Percentiles rank a stretch among this genome's conserved stretches.
phyloP scores from a whole-genome alignment of 2,888 invertebrate genomes.

The Habrosyne pyritoides region DNA sequence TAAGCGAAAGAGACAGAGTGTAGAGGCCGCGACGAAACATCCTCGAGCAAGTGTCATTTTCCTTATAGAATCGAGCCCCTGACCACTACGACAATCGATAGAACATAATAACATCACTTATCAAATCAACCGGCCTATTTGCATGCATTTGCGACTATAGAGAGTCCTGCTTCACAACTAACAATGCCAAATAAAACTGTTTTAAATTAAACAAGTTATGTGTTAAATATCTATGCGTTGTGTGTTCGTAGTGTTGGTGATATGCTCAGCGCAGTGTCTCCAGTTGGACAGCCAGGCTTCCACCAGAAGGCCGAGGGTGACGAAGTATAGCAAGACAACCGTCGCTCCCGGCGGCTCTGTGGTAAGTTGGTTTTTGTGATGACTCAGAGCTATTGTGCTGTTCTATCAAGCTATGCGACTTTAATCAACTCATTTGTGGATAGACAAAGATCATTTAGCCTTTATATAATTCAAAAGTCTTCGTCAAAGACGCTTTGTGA shows the following conservation, averaged over 20 bases:
- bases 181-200: background rate
- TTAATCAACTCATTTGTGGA: no score
- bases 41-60: no score
- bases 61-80: no score
- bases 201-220: constrained; percentile 8
- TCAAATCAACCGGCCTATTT: constrained; percentile 50
- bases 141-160: constrained; percentile 31
- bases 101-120: constrained; percentile 30
- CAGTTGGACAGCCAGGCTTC: constrained; percentile 84
- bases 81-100: background rate
- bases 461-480: no score
- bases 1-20: no score
- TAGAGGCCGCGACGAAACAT: no score
- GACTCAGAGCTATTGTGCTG: no score
- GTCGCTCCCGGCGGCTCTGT: constrained; percentile 70
- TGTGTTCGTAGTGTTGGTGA: constrained; percentile 70
- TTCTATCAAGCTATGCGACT: no score
- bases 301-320: constrained; percentile 85
- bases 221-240: constrained; percentile 49
- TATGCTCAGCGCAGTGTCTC: constrained; percentile 72
- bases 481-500: no score
- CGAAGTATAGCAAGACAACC: constrained; percentile 85
- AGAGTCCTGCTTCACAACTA: background rate
- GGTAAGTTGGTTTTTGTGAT: constrained; percentile 45
- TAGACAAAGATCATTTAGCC: no score